Evolutionary conservation across 1,140 invertebrate genomes (phyloP).

Genomic region (Ericerus pela): DNA sequence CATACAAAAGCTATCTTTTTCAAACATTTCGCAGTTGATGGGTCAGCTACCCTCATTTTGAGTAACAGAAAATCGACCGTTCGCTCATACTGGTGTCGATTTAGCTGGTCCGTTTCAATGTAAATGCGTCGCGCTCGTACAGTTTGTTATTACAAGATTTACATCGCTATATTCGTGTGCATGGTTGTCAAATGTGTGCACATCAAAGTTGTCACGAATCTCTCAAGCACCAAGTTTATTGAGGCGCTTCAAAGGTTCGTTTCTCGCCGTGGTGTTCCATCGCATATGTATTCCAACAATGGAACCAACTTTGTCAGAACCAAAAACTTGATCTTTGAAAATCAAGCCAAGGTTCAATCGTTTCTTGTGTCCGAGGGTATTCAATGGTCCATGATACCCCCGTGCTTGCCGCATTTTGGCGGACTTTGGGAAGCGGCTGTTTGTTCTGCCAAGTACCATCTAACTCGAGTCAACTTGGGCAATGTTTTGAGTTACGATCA

Average conservation of each 20-base stretch:
- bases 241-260: conserved; percentile 30
- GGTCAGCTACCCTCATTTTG: conserved; percentile 25
- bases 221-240: conserved; percentile 30
- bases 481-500: conserved; percentile 25
- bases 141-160: conserved; percentile 27
- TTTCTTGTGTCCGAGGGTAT: too few relatives aligned
- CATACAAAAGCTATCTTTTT: too few relatives aligned
- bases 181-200: conserved; percentile 31
- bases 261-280: conserved; percentile 26
- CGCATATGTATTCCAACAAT: conserved; percentile 27
- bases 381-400: background rate
- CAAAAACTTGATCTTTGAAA: background rate
- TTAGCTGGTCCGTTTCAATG: conserved; percentile 31
- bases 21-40: conserved; percentile 26
- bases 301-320: conserved; percentile 20
- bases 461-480: conserved; percentile 18
- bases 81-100: conserved; percentile 30
- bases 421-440: conserved; percentile 26
- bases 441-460: conserved; percentile 18
- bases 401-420: background rate
- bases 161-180: conserved; percentile 33
- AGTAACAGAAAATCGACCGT: conserved; percentile 23
- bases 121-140: conserved; percentile 7
- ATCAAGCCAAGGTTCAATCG: background rate
- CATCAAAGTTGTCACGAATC: conserved; percentile 30